These are phyloP conservation scores for Salminus brasiliensis DNA, from an alignment of 2,113 vertebrate genomes.

Conservation along the genomic window DNA sequence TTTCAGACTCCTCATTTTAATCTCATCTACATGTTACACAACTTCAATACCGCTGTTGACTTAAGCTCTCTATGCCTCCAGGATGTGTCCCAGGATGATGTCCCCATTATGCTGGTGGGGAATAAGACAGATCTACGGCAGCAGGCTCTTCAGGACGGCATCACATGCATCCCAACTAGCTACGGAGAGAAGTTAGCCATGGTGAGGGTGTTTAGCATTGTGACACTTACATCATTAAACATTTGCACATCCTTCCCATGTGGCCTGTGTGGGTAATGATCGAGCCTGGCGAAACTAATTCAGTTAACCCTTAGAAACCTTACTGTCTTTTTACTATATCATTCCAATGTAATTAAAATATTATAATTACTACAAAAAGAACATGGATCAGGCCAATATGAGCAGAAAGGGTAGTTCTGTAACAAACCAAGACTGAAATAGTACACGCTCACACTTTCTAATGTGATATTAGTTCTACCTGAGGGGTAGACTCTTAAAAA, in stretches of 20 bases:
- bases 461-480: too few relatives aligned
- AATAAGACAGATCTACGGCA: constrained; percentile 92
- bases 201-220: constrained; percentile 74
- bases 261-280: not conserved
- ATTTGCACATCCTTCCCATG: not conserved
- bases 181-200: constrained; percentile 94
- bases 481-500: too few relatives aligned
- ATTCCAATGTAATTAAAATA: too few relatives aligned
- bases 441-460: too few relatives aligned
- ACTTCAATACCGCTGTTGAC: not conserved
- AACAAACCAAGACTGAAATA: too few relatives aligned
- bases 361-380: too few relatives aligned
- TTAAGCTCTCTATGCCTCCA: constrained; percentile 56
- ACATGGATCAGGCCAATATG: too few relatives aligned
- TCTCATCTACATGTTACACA: not conserved
- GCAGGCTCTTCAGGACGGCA: constrained; percentile 67
- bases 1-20: not conserved
- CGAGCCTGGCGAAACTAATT: too few relatives aligned
- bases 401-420: too few relatives aligned
- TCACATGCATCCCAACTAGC: constrained; percentile 80
- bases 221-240: not conserved
- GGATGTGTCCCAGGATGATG: constrained; percentile 84
- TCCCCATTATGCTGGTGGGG: constrained; percentile 96
- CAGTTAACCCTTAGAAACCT: not conserved
- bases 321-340: too few relatives aligned